phyloP scores from a whole-genome alignment of 2,888 invertebrate genomes.

The Teleogryllus oceanicus region DNA sequence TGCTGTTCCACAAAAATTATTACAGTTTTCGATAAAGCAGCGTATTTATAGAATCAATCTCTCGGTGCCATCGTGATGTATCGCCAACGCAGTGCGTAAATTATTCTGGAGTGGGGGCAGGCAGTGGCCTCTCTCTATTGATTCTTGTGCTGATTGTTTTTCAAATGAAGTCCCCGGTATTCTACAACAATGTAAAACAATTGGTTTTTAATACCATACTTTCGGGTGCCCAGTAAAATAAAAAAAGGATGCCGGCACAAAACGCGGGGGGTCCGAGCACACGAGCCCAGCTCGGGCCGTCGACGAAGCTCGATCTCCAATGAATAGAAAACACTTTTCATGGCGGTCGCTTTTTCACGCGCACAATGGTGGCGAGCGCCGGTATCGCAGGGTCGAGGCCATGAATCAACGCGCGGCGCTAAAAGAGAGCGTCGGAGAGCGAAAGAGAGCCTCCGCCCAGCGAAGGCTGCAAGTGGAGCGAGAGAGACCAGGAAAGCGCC shows the following conservation, averaged over 20 bases:
- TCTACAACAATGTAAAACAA: conserved; percentile 18
- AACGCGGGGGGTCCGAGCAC: background rate
- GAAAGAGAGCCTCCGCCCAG: background rate
- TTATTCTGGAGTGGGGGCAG: background rate
- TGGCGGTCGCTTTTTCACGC: background rate
- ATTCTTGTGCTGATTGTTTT: conserved; percentile 18
- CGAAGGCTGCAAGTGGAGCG: background rate
- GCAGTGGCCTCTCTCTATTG: background rate
- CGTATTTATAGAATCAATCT: conserved; percentile 18
- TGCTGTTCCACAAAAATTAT: background rate
- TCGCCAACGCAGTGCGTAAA: background rate
- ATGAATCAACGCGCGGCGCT: background rate
- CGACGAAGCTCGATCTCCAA: conserved; percentile 2
- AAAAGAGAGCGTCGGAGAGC: background rate
- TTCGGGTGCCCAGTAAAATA: background rate
- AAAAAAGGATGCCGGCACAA: background rate
- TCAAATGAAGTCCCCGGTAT: conserved; percentile 10
- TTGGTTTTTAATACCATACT: conserved; percentile 18
- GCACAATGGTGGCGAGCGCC: background rate
- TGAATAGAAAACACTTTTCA: conserved; percentile 18
- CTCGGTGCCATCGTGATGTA: conserved; percentile 1
- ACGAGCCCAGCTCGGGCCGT: background rate
- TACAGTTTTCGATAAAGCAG: conserved; percentile 18
- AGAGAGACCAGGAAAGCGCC: background rate
- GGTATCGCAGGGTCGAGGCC: background rate